Evolutionary conservation across 2,888 invertebrate species (phyloP).

Genomic region (Noctua comes): DNA sequence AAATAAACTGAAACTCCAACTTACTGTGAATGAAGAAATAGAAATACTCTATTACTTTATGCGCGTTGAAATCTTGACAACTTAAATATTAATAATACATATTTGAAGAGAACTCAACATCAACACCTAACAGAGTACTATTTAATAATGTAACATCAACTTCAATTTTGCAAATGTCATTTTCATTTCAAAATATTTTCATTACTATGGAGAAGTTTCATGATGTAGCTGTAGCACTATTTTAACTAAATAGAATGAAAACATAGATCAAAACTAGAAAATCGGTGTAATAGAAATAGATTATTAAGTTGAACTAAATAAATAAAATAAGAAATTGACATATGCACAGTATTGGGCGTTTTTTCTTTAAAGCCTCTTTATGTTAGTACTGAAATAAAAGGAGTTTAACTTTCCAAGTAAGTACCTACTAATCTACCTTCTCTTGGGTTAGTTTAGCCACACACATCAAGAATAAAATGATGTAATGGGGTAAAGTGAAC

Average conservation of each 20-base stretch:
- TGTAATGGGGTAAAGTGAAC: too few species aligned
- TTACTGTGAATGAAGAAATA: conserved; percentile 21
- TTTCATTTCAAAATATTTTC: not conserved
- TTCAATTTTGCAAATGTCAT: not conserved
- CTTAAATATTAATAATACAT: not conserved
- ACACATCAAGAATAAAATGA: too few species aligned
- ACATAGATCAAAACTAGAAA: not conserved
- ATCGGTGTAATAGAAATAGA: not conserved
- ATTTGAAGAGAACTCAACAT: conserved; percentile 1
- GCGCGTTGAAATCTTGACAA: conserved; percentile 10
- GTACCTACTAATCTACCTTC: too few species aligned
- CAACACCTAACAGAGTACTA: not conserved
- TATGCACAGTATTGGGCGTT: too few species aligned
- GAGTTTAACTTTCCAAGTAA: too few species aligned
- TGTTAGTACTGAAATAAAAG: too few species aligned
- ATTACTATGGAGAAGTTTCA: not conserved
- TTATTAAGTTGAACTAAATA: not conserved
- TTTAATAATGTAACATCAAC: not conserved
- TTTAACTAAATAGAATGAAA: not conserved
- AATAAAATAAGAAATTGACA: too few species aligned
- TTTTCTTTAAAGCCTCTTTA: too few species aligned
- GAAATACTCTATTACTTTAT: conserved; percentile 11
- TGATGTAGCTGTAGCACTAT: not conserved
- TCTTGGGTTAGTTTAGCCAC: too few species aligned
- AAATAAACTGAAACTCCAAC: conserved; percentile 26